Evolutionary conservation across 2,888 invertebrate species (phyloP).

Genomic region (Diploptera punctata): DNA sequence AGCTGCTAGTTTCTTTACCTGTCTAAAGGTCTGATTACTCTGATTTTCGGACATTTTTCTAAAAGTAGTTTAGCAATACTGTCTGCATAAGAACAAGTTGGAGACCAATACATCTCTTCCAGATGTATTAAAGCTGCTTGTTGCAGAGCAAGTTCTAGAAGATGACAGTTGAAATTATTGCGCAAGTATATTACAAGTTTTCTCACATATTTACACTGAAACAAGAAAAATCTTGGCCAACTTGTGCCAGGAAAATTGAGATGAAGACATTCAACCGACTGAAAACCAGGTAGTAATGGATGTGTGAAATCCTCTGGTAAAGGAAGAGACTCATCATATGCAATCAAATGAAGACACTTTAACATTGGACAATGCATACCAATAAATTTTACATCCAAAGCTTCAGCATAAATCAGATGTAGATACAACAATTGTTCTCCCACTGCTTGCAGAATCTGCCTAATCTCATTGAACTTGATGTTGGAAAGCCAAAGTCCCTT

Average conservation of each 20-base stretch:
- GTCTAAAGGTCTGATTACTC: neutral
- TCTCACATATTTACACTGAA: conserved; percentile 5
- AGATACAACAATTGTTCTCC: neutral
- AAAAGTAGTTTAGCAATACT: neutral
- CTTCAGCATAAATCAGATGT: conserved; percentile 13
- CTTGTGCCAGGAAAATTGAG: conserved; percentile 7
- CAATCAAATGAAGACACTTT: neutral
- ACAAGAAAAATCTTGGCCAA: conserved; percentile 12
- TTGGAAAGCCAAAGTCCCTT: conserved; percentile 1
- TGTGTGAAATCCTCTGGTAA: conserved; percentile 1
- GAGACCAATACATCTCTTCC: conserved; percentile 10
- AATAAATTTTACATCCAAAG: conserved; percentile 6
- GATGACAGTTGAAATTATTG: neutral
- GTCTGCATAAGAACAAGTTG: neutral
- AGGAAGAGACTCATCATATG: conserved; percentile 13
- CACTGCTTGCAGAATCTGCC: neutral
- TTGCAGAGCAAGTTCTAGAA: neutral
- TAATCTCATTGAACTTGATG: conserved; percentile 1
- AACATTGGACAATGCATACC: neutral
- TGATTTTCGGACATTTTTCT: conserved; percentile 5
- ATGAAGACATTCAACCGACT: conserved; percentile 15
- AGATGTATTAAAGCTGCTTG: neutral
- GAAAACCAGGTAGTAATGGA: neutral
- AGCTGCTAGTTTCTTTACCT: too few species aligned
- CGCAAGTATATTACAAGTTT: conserved; percentile 17